These are phyloP conservation scores for Drosophila tsacasi DNA, from an alignment of 1,140 invertebrate genomes.

Conservation along the genomic window DNA sequence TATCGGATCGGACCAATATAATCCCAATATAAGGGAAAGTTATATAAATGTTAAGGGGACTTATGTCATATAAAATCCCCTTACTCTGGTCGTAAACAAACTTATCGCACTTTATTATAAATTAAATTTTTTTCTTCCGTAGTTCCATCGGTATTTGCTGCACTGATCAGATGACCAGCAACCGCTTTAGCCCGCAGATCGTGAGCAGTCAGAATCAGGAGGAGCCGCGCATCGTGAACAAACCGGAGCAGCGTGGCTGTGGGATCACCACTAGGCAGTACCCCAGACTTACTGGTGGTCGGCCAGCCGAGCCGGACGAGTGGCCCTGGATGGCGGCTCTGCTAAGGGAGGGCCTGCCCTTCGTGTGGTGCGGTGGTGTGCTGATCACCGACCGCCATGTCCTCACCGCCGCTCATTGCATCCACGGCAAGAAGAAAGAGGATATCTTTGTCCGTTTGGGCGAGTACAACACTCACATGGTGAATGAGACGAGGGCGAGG, in stretches of 20 bases:
- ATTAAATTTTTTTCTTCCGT: background rate
- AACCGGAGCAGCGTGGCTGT: constrained; percentile 87
- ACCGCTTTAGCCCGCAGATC: constrained; percentile 72
- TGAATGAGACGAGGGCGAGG: constrained; percentile 88
- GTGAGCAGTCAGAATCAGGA: constrained; percentile 25
- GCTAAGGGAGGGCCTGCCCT: constrained; percentile 86
- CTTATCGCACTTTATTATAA: background rate
- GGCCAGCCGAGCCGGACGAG: constrained; percentile 88
- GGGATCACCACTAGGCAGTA: constrained; percentile 88
- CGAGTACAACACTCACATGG: constrained; percentile 90
- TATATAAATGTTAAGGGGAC: too few species aligned
- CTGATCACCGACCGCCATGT: constrained; percentile 92
- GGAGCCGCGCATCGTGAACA: constrained; percentile 60
- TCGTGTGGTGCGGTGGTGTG: constrained; percentile 91
- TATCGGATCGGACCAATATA: background rate
- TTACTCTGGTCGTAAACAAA: too few species aligned
- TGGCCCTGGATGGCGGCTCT: constrained; percentile 94
- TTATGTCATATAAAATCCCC: too few species aligned
- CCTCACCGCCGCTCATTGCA: constrained; percentile 92
- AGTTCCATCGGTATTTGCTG: constrained; percentile 84
- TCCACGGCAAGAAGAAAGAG: constrained; percentile 87
- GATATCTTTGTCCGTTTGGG: constrained; percentile 91
- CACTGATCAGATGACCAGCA: constrained; percentile 61
- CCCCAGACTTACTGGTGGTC: constrained; percentile 87
- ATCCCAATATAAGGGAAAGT: too few species aligned